These are phyloP conservation scores for Trichogramma pretiosum DNA, from an alignment of 1,140 invertebrate species.

Conservation along the genomic window DNA sequence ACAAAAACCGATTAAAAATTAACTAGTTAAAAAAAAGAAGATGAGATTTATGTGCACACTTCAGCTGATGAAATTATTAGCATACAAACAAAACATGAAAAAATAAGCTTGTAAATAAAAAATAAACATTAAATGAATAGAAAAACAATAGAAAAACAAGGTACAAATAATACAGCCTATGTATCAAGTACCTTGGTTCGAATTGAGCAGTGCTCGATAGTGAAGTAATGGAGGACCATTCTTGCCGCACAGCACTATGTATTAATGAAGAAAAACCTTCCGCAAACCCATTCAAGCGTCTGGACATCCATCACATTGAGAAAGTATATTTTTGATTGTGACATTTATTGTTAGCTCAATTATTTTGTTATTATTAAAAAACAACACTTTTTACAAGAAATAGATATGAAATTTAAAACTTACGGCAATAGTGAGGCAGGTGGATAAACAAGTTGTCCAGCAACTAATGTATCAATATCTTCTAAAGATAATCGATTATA, in stretches of 20 bases:
- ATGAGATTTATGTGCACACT: no score
- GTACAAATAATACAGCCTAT: constrained; percentile 6
- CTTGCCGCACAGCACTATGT: constrained; percentile 57
- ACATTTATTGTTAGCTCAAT: no score
- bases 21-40: constrained; percentile 14
- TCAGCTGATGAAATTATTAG: constrained; percentile 13
- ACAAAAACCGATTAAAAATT: constrained; percentile 4
- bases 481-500: constrained; percentile 57
- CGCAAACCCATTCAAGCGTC: constrained; percentile 61
- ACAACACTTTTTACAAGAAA: constrained; percentile 7
- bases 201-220: constrained; percentile 52
- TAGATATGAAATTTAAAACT: constrained; percentile 42
- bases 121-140: constrained; percentile 10
- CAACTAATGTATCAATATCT: constrained; percentile 59
- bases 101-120: constrained; percentile 2
- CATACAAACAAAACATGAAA: constrained; percentile 3
- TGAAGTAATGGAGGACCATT: constrained; percentile 43
- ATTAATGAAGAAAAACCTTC: constrained; percentile 59
- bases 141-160: constrained; percentile 9
- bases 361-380: constrained; percentile 8
- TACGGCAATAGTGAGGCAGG: constrained; percentile 69
- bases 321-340: constrained; percentile 1
- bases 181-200: constrained; percentile 52
- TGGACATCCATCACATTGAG: constrained; percentile 31
- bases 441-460: constrained; percentile 73